These are phyloP conservation scores for Halocaridina rubra DNA, from an alignment of 2,888 invertebrate genomes.

Conservation along the genomic window DNA sequence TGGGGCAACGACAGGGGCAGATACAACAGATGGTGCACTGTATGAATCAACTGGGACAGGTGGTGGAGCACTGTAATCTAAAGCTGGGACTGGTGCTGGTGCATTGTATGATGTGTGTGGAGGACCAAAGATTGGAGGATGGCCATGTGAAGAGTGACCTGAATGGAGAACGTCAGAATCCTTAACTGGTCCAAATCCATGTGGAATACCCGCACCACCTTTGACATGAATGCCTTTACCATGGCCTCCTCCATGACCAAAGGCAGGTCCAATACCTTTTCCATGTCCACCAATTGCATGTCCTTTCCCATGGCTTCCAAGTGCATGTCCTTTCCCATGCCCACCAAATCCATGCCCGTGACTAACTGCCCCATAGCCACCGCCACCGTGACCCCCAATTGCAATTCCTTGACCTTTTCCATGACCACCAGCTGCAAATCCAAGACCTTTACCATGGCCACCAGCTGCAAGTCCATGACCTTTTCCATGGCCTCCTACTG, in stretches of 20 bases:
- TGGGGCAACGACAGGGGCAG: neutral
- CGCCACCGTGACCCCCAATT: neutral
- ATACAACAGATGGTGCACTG: neutral
- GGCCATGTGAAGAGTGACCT: neutral
- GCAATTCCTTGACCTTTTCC: neutral
- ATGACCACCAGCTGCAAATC: constrained; percentile 14
- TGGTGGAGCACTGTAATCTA: neutral
- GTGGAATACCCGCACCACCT: constrained; percentile 13
- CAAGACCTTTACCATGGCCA: constrained; percentile 22
- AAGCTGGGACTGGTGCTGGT: neutral
- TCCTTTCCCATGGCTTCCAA: neutral
- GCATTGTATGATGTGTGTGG: neutral
- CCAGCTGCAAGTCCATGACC: neutral
- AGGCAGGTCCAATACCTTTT: neutral
- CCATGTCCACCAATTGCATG: neutral
- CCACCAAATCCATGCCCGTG: neutral
- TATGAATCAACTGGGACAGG: neutral
- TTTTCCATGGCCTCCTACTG: neutral
- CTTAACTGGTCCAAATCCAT: constrained; percentile 52
- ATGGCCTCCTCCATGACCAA: neutral
- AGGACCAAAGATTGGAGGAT: neutral
- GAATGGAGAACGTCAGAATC: constrained; percentile 26
- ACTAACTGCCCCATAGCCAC: too few relatives aligned
- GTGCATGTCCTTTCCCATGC: neutral
- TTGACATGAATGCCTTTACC: neutral